phyloP scores from a whole-genome alignment of 2,888 invertebrate species.

The Plebejus argus region DNA sequence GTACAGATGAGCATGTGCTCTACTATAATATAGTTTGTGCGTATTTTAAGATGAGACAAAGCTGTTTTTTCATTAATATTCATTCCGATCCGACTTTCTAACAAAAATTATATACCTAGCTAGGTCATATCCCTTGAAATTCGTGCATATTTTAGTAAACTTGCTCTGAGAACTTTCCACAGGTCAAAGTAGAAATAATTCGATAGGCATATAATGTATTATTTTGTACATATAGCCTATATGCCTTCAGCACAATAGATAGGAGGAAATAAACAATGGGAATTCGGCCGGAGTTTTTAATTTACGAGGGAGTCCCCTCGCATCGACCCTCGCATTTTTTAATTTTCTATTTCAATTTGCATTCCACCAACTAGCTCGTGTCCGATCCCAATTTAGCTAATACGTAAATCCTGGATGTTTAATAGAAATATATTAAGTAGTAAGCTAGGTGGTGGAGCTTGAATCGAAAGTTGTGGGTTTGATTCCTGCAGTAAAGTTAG shows the following conservation, averaged over 20 bases:
- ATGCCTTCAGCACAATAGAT: not conserved
- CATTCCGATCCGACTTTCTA: too few species aligned
- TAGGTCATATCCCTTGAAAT: too few species aligned
- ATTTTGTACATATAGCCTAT: not conserved
- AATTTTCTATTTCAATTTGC: constrained; percentile 80
- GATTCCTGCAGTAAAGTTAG: not conserved
- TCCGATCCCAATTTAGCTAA: constrained; percentile 47
- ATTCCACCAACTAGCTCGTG: constrained; percentile 65
- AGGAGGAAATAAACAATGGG: constrained; percentile 25
- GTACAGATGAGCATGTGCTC: not conserved
- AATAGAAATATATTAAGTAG: constrained; percentile 36
- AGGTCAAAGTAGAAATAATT: not conserved
- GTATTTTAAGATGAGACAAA: not conserved
- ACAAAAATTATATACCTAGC: too few species aligned
- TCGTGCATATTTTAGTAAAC: not conserved
- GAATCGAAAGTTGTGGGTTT: not conserved
- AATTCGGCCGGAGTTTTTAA: constrained; percentile 73
- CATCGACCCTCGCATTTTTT: constrained; percentile 74
- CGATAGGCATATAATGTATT: not conserved
- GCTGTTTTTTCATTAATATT: too few species aligned
- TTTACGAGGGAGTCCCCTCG: constrained; percentile 73
- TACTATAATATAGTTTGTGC: not conserved
- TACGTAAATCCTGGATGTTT: constrained; percentile 42
- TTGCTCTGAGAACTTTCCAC: not conserved
- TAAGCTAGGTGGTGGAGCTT: not conserved